These are phyloP conservation scores for Lacanobia oleracea DNA, from an alignment of 2,888 invertebrate species.

Conservation along the genomic window DNA sequence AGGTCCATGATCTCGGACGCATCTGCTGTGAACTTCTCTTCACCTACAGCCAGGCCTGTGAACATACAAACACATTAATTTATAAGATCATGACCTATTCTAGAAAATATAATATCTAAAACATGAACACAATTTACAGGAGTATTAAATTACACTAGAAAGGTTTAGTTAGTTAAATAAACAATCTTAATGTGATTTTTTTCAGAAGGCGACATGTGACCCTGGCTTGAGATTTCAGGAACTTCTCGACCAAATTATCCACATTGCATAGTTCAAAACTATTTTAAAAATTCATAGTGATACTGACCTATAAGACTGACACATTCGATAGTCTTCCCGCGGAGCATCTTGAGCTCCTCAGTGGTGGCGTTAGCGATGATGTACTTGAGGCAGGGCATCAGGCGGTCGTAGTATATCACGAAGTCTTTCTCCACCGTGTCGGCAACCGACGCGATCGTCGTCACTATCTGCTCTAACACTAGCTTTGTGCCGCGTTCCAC, in stretches of 20 bases:
- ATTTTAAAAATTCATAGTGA: background rate
- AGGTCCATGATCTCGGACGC: slow-evolving; percentile 99
- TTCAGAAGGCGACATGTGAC: too few species aligned
- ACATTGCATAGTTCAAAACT: too few species aligned
- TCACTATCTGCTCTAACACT: slow-evolving; percentile 99
- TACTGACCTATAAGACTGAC: slow-evolving; percentile 97
- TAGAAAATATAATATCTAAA: background rate
- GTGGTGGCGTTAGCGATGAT: slow-evolving; percentile 98
- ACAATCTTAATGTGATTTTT: too few species aligned
- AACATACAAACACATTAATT: background rate
- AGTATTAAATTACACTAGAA: too few species aligned
- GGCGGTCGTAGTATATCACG: slow-evolving; percentile 97
- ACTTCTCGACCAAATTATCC: background rate
- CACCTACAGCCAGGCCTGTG: slow-evolving; percentile 93
- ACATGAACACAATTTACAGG: background rate
- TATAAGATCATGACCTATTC: background rate
- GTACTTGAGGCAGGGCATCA: slow-evolving; percentile 98
- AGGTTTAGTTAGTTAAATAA: too few species aligned
- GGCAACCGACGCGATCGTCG: slow-evolving; percentile 99
- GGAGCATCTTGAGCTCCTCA: slow-evolving; percentile 96
- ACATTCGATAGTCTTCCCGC: slow-evolving; percentile 99
- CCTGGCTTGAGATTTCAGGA: too few species aligned
- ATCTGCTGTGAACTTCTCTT: slow-evolving; percentile 96
- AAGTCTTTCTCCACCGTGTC: slow-evolving; percentile 99
- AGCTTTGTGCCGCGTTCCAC: slow-evolving; percentile 98